phyloP scores from a whole-genome alignment of 2,888 invertebrate genomes.

The Acholoe squamosa region DNA sequence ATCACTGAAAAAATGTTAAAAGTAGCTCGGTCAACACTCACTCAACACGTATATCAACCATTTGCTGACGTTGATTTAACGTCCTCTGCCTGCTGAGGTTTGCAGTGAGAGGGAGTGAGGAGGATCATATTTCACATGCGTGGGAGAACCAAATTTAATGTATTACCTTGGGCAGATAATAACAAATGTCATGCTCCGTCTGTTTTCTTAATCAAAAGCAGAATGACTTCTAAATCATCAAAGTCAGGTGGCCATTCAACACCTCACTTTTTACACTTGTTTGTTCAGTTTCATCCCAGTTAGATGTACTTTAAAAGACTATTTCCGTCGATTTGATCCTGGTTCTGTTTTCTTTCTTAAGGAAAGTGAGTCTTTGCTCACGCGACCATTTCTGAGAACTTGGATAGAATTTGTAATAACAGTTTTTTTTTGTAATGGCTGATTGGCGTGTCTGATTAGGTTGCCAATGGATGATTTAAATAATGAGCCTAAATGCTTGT shows the following conservation, averaged over 20 bases:
- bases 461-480: too few species aligned
- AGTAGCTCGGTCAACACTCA: too few species aligned
- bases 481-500: too few species aligned
- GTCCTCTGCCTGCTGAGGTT: too few species aligned
- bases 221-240: not conserved
- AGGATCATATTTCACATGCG: not conserved
- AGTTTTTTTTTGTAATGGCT: too few species aligned
- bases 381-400: not conserved
- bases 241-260: not conserved
- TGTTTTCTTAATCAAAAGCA: not conserved
- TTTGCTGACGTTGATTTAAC: too few species aligned
- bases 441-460: too few species aligned
- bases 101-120: too few species aligned
- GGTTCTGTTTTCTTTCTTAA: not conserved
- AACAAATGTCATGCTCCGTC: conserved; percentile 29
- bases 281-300: conserved; percentile 18
- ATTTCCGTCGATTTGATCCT: not conserved
- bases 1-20: too few species aligned
- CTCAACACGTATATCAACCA: too few species aligned
- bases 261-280: not conserved
- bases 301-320: not conserved
- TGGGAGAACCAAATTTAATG: not conserved
- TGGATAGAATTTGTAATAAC: too few species aligned
- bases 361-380: not conserved
- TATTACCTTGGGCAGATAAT: not conserved